Percentiles rank a stretch among this genome's conserved stretches.
These are phyloP conservation scores for Synanthedon myopaeformis DNA, from an alignment of 2,888 invertebrate species.

Conservation along the genomic window DNA sequence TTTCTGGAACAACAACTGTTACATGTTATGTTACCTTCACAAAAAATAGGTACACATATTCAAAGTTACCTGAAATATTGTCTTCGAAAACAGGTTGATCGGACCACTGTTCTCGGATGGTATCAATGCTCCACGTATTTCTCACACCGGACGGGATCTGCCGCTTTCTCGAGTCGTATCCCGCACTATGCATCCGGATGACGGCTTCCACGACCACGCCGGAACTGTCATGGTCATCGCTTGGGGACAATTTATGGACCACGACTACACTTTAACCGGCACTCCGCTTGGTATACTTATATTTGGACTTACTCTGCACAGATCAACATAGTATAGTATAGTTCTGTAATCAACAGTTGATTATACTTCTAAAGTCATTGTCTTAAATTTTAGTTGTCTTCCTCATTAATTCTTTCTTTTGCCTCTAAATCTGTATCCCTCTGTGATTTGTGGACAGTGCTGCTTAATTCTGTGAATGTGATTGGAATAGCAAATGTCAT, in stretches of 20 bases:
- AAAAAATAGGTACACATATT: neutral
- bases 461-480: no score
- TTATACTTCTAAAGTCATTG: no score
- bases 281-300: slow-evolving; percentile 81
- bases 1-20: no score
- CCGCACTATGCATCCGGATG: slow-evolving; percentile 91
- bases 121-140: slow-evolving; percentile 84
- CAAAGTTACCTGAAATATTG: neutral
- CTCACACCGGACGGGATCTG: slow-evolving; percentile 80
- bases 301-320: no score
- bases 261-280: slow-evolving; percentile 90
- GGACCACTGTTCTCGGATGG: slow-evolving; percentile 88
- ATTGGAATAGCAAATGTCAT: no score
- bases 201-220: slow-evolving; percentile 93
- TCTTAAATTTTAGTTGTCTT: no score
- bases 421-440: no score
- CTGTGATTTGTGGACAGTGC: no score
- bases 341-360: no score
- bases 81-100: slow-evolving; percentile 64
- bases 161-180: slow-evolving; percentile 89
- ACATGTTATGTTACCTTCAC: no score
- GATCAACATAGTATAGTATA: no score
- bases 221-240: slow-evolving; percentile 94
- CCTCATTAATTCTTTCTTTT: no score
- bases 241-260: slow-evolving; percentile 97